These are phyloP conservation scores for Pipistrellus kuhlii DNA, from an alignment of 2,797 vertebrate genomes.

Conservation along the genomic window DNA sequence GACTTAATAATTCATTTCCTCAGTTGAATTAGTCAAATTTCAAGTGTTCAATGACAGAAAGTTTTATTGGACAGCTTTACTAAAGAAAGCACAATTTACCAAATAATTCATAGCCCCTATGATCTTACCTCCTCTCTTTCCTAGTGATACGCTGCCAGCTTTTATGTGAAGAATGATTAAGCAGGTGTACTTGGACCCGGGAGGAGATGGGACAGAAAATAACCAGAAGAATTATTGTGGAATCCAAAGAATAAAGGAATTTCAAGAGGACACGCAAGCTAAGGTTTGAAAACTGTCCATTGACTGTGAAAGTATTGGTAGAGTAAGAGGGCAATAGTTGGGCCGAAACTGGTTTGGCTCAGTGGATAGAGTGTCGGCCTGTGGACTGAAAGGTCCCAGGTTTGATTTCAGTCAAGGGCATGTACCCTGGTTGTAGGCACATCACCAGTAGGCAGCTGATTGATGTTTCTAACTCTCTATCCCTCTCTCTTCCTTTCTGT, in stretches of 20 bases:
- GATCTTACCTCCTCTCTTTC: neutral
- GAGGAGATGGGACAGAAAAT: neutral
- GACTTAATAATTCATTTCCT: neutral
- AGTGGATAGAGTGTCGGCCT: too few species aligned
- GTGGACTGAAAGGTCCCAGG: too few species aligned
- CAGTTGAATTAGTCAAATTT: too few species aligned
- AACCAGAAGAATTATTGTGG: neutral
- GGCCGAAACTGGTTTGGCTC: too few species aligned
- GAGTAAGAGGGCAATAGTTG: neutral
- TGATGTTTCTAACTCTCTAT: too few species aligned
- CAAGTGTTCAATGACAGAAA: neutral
- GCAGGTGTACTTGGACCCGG: neutral
- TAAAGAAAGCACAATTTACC: neutral
- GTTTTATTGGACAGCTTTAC: neutral
- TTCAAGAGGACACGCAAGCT: neutral
- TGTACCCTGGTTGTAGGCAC: too few species aligned
- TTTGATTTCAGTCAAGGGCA: too few species aligned
- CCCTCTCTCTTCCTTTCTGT: too few species aligned
- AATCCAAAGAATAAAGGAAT: neutral
- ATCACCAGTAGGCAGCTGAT: too few species aligned
- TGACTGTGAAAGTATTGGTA: neutral
- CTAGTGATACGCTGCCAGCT: neutral
- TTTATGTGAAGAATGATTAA: neutral
- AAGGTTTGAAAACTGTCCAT: neutral
- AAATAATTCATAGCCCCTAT: neutral